phyloP scores from a whole-genome alignment of 2,888 invertebrate species.

The Mesoligia furuncula region DNA sequence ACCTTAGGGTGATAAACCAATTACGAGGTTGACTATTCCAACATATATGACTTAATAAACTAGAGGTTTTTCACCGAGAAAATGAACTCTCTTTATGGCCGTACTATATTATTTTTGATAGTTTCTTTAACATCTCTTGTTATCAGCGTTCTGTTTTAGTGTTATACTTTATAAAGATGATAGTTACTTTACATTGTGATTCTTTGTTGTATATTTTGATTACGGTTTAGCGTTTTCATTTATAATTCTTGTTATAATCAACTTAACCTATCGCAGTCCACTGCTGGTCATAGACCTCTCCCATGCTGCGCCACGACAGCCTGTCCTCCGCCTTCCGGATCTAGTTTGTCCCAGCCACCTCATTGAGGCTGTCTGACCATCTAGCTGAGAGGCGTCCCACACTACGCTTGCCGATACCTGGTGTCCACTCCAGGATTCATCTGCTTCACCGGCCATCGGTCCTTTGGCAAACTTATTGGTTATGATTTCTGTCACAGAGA shows the following conservation, averaged over 20 bases:
- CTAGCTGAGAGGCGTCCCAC: too few relatives aligned
- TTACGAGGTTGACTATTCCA: not conserved
- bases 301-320: not conserved
- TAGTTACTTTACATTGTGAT: constrained; percentile 3
- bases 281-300: too few relatives aligned
- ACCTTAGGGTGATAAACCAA: not conserved
- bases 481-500: too few relatives aligned
- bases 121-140: constrained; percentile 26
- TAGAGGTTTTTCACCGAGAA: constrained; percentile 24
- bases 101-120: constrained; percentile 27
- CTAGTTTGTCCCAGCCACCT: not conserved
- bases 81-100: constrained; percentile 13
- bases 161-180: constrained; percentile 8
- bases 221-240: not conserved
- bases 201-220: not conserved
- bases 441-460: too few relatives aligned
- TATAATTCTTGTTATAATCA: not conserved
- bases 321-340: not conserved
- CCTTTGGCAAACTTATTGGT: not conserved
- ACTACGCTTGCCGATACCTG: too few relatives aligned
- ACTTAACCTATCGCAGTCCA: too few relatives aligned
- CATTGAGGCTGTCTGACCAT: not conserved
- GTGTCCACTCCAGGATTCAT: too few relatives aligned
- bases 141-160: constrained; percentile 14
- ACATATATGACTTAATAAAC: constrained; percentile 22